These are phyloP conservation scores for Xestia c-nigrum DNA, from an alignment of 2,888 invertebrate genomes.

Conservation along the genomic window DNA sequence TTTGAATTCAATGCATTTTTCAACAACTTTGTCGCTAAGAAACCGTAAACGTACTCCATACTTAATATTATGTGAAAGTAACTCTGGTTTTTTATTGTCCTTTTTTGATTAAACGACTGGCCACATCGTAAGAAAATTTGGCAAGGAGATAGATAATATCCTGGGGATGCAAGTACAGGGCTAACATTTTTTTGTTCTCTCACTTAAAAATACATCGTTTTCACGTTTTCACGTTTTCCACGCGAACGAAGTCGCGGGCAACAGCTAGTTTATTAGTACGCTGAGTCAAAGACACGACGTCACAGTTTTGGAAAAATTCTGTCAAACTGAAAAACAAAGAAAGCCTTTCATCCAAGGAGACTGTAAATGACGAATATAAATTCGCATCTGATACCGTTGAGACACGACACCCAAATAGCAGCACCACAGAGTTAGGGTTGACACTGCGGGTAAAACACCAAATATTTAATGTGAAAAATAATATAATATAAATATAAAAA, in stretches of 20 bases:
- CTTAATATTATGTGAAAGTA: no score
- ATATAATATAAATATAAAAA: no score
- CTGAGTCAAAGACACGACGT: background rate
- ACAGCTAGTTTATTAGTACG: background rate
- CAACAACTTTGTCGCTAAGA: background rate
- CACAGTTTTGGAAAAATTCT: background rate
- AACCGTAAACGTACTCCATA: background rate
- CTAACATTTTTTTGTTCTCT: no score
- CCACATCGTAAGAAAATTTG: no score
- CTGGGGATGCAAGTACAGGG: no score
- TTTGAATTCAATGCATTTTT: background rate
- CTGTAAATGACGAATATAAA: conserved; percentile 56
- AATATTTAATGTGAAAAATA: background rate
- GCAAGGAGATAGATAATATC: no score
- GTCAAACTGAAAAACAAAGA: conserved; percentile 11
- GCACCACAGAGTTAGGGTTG: conserved; percentile 36
- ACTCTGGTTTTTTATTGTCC: no score
- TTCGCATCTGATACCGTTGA: conserved; percentile 50
- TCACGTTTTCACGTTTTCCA: no score
- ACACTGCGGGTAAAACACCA: background rate
- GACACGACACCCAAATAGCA: conserved; percentile 38
- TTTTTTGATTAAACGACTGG: no score
- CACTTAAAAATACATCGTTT: no score
- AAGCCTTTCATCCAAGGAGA: conserved; percentile 28
- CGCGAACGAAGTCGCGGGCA: no score